Evolutionary conservation across 2,797 vertebrate genomes (phyloP).

Genomic region (Tragopan temminckii): DNA sequence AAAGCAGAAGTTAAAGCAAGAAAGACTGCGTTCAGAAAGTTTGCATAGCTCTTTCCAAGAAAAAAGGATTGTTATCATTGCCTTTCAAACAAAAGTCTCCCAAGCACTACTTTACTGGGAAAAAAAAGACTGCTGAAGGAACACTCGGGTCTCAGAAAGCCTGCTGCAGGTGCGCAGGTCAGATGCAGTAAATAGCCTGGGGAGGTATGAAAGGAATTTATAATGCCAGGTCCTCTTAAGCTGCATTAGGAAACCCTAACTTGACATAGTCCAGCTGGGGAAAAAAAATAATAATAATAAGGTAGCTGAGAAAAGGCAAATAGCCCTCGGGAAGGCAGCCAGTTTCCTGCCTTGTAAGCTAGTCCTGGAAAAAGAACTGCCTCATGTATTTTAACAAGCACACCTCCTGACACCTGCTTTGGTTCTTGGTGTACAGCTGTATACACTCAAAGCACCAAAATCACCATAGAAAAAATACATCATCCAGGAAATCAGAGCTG

Average conservation of each 20-base stretch:
- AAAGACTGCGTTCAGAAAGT: neutral
- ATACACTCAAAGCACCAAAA: neutral
- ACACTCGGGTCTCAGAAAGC: neutral
- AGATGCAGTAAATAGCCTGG: neutral
- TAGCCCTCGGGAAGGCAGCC: neutral
- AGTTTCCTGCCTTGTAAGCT: neutral
- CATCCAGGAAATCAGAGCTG: neutral
- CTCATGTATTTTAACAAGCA: neutral
- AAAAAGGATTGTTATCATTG: neutral
- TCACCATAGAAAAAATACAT: neutral
- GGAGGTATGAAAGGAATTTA: constrained; percentile 30
- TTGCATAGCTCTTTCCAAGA: neutral
- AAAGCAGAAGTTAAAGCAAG: neutral
- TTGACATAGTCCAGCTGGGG: neutral
- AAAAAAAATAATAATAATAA: neutral
- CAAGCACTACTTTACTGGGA: neutral
- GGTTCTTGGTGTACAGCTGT: neutral
- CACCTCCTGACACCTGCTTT: neutral
- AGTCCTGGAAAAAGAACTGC: neutral
- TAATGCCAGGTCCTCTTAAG: constrained; percentile 32
- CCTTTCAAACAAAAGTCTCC: neutral
- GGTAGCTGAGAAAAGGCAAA: neutral
- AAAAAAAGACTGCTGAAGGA: neutral
- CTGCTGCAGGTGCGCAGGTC: neutral
- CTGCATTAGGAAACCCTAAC: constrained; percentile 16